Percentiles rank a stretch among this genome's conserved stretches.
Evolutionary conservation across 2,113 vertebrate species (phyloP).

Genomic region (Cavia porcellus): DNA sequence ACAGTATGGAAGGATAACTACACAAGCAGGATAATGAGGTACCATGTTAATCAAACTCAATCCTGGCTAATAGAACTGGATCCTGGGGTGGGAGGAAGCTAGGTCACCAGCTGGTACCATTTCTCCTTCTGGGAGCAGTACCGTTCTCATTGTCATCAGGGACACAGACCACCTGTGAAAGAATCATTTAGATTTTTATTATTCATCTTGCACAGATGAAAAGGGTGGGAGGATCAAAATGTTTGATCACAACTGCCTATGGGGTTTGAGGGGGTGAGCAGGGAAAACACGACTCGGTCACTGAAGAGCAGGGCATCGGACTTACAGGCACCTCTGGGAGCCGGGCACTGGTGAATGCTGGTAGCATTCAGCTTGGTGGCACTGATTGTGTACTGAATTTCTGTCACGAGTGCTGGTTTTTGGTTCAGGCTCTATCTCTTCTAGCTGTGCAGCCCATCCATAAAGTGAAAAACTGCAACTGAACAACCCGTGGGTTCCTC

Average conservation of each 20-base stretch:
- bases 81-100: background rate
- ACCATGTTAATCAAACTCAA: background rate
- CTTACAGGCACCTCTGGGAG: background rate
- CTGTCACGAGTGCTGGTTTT: background rate
- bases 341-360: fast-evolving
- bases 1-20: background rate
- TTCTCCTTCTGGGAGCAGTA: background rate
- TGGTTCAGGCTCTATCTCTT: background rate
- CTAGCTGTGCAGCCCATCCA: background rate
- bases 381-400: background rate
- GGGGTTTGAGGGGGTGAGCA: background rate
- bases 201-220: constrained; percentile 7
- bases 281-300: background rate
- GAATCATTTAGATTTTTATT: background rate
- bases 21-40: background rate
- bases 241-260: background rate
- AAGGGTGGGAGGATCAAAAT: background rate
- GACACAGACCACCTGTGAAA: background rate
- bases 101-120: background rate
- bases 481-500: background rate
- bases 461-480: background rate
- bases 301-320: background rate
- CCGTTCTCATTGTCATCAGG: background rate
- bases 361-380: background rate
- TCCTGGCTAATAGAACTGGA: background rate